phyloP scores from a whole-genome alignment of 2,113 vertebrate species.

The Phasianus colchicus region DNA sequence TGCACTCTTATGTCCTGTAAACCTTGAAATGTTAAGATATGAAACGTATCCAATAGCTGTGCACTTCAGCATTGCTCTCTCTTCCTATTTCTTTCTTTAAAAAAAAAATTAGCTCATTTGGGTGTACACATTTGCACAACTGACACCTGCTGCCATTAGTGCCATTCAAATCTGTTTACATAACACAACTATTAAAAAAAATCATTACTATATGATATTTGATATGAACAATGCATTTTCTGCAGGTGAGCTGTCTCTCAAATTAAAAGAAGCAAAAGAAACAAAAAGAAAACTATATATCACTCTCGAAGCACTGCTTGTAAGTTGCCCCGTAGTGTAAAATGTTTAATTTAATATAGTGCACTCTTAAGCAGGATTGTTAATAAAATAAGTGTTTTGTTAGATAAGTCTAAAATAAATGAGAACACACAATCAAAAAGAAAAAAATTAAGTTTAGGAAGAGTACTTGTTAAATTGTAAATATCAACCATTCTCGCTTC shows the following conservation, averaged over 20 bases:
- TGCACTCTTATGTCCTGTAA: not conserved
- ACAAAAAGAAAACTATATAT: not conserved
- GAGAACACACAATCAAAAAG: not conserved
- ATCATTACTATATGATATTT: not conserved
- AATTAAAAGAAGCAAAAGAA: not conserved
- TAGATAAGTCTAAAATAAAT: not conserved
- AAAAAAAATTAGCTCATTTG: not conserved
- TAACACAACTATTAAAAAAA: not conserved
- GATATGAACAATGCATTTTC: slow-evolving; percentile 2
- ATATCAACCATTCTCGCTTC: not conserved
- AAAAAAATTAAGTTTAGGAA: not conserved
- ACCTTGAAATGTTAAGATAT: not conserved
- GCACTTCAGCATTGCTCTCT: not conserved
- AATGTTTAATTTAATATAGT: not conserved
- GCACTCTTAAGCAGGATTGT: not conserved
- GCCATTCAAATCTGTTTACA: not conserved
- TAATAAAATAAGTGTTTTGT: not conserved
- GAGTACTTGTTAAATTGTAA: not conserved
- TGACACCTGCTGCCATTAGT: not conserved
- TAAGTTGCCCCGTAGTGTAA: not conserved
- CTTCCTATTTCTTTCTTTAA: not conserved
- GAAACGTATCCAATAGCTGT: not conserved
- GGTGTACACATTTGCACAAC: not conserved
- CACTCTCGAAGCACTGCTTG: not conserved
- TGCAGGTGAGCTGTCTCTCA: not conserved